Evolutionary conservation across 30 jellyfish, hydroid and myxozoan genomes (phyloP), one percentile per base, ranked within the genome.

Genomic region (Aurelia coerulea): DNA sequence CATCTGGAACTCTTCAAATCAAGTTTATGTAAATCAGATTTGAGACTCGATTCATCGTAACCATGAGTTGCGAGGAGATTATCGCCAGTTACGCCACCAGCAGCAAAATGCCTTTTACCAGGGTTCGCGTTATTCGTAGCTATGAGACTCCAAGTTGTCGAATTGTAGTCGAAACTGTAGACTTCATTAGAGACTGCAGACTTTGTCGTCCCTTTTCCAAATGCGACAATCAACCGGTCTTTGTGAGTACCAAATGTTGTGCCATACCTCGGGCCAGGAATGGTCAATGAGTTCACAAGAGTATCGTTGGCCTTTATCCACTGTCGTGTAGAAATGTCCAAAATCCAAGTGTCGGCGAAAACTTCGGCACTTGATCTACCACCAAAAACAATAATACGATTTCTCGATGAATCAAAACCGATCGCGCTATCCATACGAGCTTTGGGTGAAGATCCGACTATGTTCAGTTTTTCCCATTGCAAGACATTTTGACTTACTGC

Each of bases 311-410:
- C 65, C 34, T 54, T 54, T 11, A 59, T 63, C 97, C 97, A 89
- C 17, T 10, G 54, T 62, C 51, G 52, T 13, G 49, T 72, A 19
- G 66, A 32, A 17, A 80, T n/a, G 58, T 80, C 88, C 49, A 78
- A 64, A 52, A 53, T 18, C 97, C 97, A 89, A 18, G 97, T 89
- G 37, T 89, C 97, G 18, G 87, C 33, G 52, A 80, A 66, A 34
- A 68, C 50, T 35, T 35, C 80, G 29, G 58, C 2, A n/a, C 16
- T 42, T 10, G 79, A 56, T 64, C 88, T 52, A 31, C 97, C 97
- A 59, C 97, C 97, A n/a, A 71, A 80, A 12, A 89, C 19, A 18
- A 77, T n/a, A 10, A 89, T 32, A 17, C 78, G 41, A 29, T 82
- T 80, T 65, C 84, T 23, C 19, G 18, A 32, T 16, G 84, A 10